These are phyloP conservation scores for Brachyptera risi DNA, from an alignment of 2,888 invertebrate genomes.

Conservation along the genomic window DNA sequence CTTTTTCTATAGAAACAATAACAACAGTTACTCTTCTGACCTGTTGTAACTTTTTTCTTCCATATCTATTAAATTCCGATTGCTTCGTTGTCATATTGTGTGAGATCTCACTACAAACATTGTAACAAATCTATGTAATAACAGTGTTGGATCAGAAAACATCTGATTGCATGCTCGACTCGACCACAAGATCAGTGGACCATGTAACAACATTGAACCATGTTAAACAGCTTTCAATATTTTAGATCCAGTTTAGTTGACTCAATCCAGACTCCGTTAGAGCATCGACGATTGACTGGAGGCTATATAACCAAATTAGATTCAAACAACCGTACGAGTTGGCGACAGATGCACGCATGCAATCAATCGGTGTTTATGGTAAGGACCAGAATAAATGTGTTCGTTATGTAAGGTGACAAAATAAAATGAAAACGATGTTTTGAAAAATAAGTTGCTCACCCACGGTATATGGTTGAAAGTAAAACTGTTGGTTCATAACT, in stretches of 20 bases:
- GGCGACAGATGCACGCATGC: too few relatives aligned
- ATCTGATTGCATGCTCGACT: slow-evolving; percentile 13
- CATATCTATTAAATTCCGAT: background rate
- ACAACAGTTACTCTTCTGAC: background rate
- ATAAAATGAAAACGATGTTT: too few relatives aligned
- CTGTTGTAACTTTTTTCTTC: slow-evolving; percentile 1
- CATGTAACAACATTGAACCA: slow-evolving; percentile 8
- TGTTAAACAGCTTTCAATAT: slow-evolving; percentile 13
- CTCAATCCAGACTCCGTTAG: background rate
- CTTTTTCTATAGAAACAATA: too few relatives aligned
- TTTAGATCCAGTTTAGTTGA: slow-evolving; percentile 1
- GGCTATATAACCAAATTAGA: too few relatives aligned
- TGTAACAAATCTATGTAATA: background rate
- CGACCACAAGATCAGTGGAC: background rate
- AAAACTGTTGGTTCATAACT: too few relatives aligned
- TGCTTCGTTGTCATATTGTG: slow-evolving; percentile 3
- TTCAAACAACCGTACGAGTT: too few relatives aligned
- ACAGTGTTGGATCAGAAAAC: background rate
- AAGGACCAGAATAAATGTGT: too few relatives aligned
- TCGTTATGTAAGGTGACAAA: too few relatives aligned
- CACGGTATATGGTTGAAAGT: too few relatives aligned
- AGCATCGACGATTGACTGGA: too few relatives aligned
- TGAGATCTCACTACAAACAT: background rate
- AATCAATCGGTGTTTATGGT: too few relatives aligned
- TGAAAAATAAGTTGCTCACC: too few relatives aligned